Conservation (phyloP, 2,888 invertebrate species). For the Pardosa pseudoannulata region DNA sequence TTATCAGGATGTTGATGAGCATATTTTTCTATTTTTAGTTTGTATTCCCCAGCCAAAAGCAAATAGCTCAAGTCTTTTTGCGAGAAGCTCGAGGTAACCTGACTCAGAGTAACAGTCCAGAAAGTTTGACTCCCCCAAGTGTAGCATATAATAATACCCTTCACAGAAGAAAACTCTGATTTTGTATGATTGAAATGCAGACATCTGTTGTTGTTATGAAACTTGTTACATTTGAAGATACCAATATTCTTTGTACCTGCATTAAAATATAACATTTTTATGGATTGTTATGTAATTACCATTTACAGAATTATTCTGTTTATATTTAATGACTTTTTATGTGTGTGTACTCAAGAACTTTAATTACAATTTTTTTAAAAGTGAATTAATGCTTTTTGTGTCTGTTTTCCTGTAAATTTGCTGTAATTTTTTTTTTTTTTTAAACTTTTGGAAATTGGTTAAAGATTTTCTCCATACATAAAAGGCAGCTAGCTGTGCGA, state of each 20-base stretch:
- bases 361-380: too few species aligned
- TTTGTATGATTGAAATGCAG: background rate
- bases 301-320: too few species aligned
- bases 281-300: slow-evolving; percentile 44
- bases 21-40: slow-evolving; percentile 57
- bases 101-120: slow-evolving; percentile 1
- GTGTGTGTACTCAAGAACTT: too few species aligned
- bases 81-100: background rate
- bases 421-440: too few species aligned
- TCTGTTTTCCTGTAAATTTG: too few species aligned
- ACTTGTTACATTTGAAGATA: slow-evolving; percentile 53
- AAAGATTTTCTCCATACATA: too few species aligned
- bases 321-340: too few species aligned
- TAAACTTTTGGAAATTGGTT: too few species aligned
- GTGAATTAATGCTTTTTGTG: too few species aligned
- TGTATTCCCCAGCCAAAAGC: slow-evolving; percentile 57
- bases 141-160: slow-evolving; percentile 23
- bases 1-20: too few species aligned
- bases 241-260: slow-evolving; percentile 44
- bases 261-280: slow-evolving; percentile 28
- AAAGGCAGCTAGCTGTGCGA: too few species aligned
- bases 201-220: slow-evolving; percentile 48
- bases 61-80: slow-evolving; percentile 48
- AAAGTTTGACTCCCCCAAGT: slow-evolving; percentile 16
- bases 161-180: slow-evolving; percentile 39